phyloP scores from a whole-genome alignment of 2,797 vertebrate species.

The Setipinna tenuifilis region DNA sequence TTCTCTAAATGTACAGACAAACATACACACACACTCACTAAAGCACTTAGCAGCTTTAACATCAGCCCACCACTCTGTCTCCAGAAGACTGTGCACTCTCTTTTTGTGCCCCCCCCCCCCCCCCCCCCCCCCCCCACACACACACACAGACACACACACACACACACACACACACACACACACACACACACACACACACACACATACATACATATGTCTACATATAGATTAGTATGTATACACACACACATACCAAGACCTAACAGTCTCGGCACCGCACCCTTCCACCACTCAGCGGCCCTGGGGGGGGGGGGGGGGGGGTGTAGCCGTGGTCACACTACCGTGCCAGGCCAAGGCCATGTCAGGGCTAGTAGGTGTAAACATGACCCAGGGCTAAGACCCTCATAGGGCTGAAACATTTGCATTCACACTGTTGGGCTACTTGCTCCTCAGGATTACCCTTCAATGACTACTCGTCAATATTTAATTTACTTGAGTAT shows the following conservation, averaged over 20 bases:
- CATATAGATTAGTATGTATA: background rate
- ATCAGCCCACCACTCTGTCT: background rate
- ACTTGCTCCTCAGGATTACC: too few relatives aligned
- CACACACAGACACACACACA: background rate
- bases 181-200: constrained; percentile 12
- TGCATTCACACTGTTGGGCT: too few relatives aligned
- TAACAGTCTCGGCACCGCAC: background rate
- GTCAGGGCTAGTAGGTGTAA: too few relatives aligned
- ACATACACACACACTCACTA: background rate
- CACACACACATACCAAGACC: background rate
- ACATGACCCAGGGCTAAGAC: too few relatives aligned
- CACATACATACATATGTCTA: background rate
- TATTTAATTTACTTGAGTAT: too few relatives aligned
- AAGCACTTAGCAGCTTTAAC: background rate
- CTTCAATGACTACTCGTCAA: too few relatives aligned
- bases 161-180: constrained; percentile 5
- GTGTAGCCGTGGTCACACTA: too few relatives aligned
- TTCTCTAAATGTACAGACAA: too few relatives aligned
- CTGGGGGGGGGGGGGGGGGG: too few relatives aligned
- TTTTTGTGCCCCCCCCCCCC: background rate
- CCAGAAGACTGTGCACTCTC: background rate
- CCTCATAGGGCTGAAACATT: too few relatives aligned
- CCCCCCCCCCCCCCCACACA: background rate
- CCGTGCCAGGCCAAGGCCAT: too few relatives aligned
- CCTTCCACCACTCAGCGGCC: background rate